Base-by-base conservation (phyloP, 2,113 vertebrate species). In the Hepsetus odoe region DNA sequence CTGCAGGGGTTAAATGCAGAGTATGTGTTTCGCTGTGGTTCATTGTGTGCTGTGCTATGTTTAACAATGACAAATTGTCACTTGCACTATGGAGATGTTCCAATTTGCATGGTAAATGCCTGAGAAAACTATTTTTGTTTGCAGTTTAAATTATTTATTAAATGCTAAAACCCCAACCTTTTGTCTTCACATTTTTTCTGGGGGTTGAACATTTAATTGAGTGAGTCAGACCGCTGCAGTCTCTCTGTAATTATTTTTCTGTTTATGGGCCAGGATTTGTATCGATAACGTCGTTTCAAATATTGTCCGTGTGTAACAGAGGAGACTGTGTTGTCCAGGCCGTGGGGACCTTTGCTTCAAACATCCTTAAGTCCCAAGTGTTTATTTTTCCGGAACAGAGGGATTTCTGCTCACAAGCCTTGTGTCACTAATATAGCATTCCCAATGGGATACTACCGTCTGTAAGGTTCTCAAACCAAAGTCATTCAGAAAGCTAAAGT, bases 311-410 rank as follows among this genome's bases (percentile, higher is more conserved):
- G 6, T 32, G 30, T 14, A 18, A 20, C 7, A 33, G 28, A 62
- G 30, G 20, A 62, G 28, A 62, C 24, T 10, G 2, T 40, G 12
- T 28, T 56, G 5, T 24, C 38, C 32, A 67, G 32, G 18, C 5
- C 32, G 0, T 4, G 11, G 9, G n/a, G 49, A 56, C 62, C 74
- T 38, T 14, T 20, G 49, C 40, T 65, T 55, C 22, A 56, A 76
- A 65, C 62, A 76, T 35, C 26, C 65, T 22, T 38, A 62, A 66
- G 53, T 67, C 20, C 75, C 66, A 38, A 59, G 40, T 77, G 75
- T 67, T 76, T 76, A 49, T 76, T 76, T 67, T 76, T 67, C 62
- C 33, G 66, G 74, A 76, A 76, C 33, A 76, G 74, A 24, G 55
- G 33, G 74, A 67, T 55, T 56, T 49, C 40, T 67, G 62, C 51